Base-by-base conservation (phyloP, 1,140 invertebrate species). In the Ips nitidus region DNA sequence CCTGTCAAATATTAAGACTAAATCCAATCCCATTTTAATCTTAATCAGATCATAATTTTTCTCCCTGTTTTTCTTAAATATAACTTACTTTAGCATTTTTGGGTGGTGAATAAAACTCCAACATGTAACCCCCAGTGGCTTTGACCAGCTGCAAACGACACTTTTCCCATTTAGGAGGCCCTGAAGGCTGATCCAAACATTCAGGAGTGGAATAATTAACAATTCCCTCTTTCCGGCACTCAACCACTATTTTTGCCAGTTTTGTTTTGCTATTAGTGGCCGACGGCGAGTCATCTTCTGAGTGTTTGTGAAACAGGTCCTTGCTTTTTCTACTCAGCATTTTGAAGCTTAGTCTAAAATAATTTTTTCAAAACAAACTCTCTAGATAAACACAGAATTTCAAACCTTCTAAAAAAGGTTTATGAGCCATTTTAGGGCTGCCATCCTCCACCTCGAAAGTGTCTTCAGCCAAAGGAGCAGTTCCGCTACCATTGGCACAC, bases 31-130 rank as follows among this genome's bases (percentile, higher is more conserved):
- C 22, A 22, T 22, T 22, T 22, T 22, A 22, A 22, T 22, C 22
- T 22, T 22, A 22, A 22, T 22, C 22, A 22, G 22, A 22, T 22
- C 0, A 22, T 22, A 22, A 22, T 22, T 22, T 22, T 0, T 22
- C 0, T 22, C 22, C 22, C 22, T 22, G 22, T 22, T 22, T 22
- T 22, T 22, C 1, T 8, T 56, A 56, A 2, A 8, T 43, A 22
- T 22, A 0, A 70, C 61, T 59, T 74, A 81, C 81, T 77, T 89
- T 88, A 58, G 85, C 84, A 7, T 89, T 91, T 85, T 97, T 98
- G 3, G 94, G 94, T 38, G 96, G 95, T 22, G 94, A 93, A 82
- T 97, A 98, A 83, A 98, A 97, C 79, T 98, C 95, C 42, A 98
- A 81, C 89, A 97, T 94, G 76, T 95, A 96, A 42, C 94, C 95